Evolutionary conservation across 2,888 invertebrate species (phyloP).

Genomic region (Stegophylla sp.): DNA sequence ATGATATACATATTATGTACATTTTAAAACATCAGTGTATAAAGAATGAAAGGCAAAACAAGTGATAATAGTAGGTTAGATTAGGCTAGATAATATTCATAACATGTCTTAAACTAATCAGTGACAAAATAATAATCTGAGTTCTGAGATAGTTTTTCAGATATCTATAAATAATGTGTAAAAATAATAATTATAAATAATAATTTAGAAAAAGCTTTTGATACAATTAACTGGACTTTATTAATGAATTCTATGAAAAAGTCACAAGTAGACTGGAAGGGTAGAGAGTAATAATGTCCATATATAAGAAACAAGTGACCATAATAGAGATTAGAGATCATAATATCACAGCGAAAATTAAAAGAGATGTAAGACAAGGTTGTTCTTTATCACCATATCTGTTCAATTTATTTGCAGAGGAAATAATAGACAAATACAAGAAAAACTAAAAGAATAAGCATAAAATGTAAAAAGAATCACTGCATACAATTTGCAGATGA

Average conservation of each 20-base stretch:
- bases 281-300: slow-evolving; percentile 13
- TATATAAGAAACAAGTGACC: slow-evolving; percentile 11
- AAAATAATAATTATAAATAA: too few species aligned
- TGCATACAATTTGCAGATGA: background rate
- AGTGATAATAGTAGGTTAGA: too few species aligned
- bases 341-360: slow-evolving; percentile 17
- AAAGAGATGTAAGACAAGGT: slow-evolving; percentile 15
- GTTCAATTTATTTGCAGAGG: background rate
- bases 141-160: too few species aligned
- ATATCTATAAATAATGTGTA: too few species aligned
- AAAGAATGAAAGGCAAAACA: too few species aligned
- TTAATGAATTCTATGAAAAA: slow-evolving; percentile 14
- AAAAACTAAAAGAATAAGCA: slow-evolving; percentile 13
- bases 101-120: too few species aligned
- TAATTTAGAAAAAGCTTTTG: too few species aligned
- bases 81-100: too few species aligned
- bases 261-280: slow-evolving; percentile 1
- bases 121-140: too few species aligned
- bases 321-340: slow-evolving; percentile 15
- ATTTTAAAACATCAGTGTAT: too few species aligned
- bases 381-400: background rate
- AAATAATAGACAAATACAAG: slow-evolving; percentile 15
- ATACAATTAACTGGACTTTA: slow-evolving; percentile 66
- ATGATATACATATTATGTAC: too few species aligned
- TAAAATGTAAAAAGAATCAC: too few species aligned